phyloP scores from a whole-genome alignment of 2,797 vertebrate genomes.

The Trichosurus vulpecula region DNA sequence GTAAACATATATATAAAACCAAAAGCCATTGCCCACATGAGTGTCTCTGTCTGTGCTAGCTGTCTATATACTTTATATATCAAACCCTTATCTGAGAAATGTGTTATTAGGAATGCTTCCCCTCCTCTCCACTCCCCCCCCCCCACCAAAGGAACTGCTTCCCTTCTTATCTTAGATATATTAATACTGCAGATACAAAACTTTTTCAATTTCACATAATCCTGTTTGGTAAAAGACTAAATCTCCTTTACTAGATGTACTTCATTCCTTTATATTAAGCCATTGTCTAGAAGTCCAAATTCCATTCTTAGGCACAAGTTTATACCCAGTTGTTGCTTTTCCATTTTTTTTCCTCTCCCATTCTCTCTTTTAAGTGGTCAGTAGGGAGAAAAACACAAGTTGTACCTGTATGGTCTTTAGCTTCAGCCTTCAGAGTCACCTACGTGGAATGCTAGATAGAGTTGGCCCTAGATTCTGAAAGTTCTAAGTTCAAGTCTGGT shows the following conservation, averaged over 20 bases:
- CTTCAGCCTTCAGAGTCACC: neutral
- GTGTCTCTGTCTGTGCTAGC: neutral
- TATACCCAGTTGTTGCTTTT: neutral
- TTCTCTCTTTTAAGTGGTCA: neutral
- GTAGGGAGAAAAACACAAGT: neutral
- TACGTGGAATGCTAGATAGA: neutral
- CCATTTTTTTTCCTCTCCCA: neutral
- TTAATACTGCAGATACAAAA: neutral
- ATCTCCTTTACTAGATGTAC: too few relatives aligned
- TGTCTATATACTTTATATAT: neutral
- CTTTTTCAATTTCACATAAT: neutral
- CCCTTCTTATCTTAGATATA: neutral
- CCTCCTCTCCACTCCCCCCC: too few relatives aligned
- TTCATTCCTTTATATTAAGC: neutral
- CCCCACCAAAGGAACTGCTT: neutral
- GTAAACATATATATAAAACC: too few relatives aligned
- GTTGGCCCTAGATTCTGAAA: neutral
- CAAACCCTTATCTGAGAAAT: neutral
- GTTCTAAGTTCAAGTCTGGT: neutral
- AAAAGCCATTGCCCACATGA: neutral
- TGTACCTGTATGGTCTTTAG: neutral
- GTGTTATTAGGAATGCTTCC: neutral
- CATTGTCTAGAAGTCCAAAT: neutral
- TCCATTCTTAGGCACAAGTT: neutral
- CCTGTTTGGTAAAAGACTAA: too few relatives aligned